Evolutionary conservation across 2,888 invertebrate genomes (phyloP), one percentile per base, ranked within the genome.

Genomic region (Megastigmus dorsalis): DNA sequence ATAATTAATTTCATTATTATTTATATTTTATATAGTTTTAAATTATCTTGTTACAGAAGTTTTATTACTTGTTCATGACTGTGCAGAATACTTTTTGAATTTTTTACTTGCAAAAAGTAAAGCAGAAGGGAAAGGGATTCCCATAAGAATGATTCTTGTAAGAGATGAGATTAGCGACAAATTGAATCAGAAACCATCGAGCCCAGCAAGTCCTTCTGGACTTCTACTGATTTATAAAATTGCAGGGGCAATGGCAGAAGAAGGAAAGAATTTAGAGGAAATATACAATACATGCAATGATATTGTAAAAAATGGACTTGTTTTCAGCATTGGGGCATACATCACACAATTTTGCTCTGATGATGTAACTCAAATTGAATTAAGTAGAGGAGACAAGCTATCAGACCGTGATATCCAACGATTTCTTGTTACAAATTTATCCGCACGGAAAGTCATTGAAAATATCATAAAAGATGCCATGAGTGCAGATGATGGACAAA

Each of bases 61-160:
- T 10, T 82, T 95, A 6, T 89, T 95, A 0, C 90, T 95, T 52
- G 89, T 94, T 7, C 92, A 92, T 30, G 94, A 94, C 84, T 93
- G 93, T 82, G 92, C 93, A 0, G 93, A 94, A 0, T 93, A 94
- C 81, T 88, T 93, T 72, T 86, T 95, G 28, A 95, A 93, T 84
- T 95, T 95, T 84, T 94, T 94, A 0, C 89, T 94, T 82, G 95
- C 95, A 2, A 90, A 92, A 18, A 93, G 94, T 83, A 90, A 92
- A 80, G 93, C 93, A 0, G 90, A 91, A 82, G 90, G 90, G 38
- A 89, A 90, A 69, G 92, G 92, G 0, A 89, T 93, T 18, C 75
- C 77, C 38, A 83, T 91, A 0, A 90, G 90, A 86, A 88, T 92
- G 63, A 79, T 93, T 0, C 90, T 93, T 5, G 91, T 95, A 0